Percentiles rank a stretch among this genome's conserved stretches.
Evolutionary conservation across 1,140 invertebrate genomes (phyloP).

Genomic region (Trichonephila clavata): DNA sequence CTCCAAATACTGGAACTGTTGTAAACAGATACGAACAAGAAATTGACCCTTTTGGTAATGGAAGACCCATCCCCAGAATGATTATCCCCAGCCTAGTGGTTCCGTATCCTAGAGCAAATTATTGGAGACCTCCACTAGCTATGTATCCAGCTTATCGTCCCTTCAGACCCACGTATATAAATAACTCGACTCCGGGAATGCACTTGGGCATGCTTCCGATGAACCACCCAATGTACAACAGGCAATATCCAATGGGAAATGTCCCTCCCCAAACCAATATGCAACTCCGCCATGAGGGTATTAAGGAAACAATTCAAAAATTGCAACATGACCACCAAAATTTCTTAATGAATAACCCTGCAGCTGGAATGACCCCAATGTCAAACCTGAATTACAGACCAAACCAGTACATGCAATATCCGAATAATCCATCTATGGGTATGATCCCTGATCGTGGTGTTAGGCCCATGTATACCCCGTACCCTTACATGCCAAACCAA

Average conservation of each 20-base stretch:
- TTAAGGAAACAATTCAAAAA: slow-evolving; percentile 31
- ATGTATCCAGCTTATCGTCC: neutral
- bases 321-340: slow-evolving; percentile 1
- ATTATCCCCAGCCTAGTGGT: neutral
- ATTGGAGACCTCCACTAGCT: neutral
- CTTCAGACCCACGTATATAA: neutral
- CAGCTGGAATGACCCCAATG: neutral
- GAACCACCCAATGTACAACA: neutral
- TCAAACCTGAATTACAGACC: neutral
- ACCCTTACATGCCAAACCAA: neutral
- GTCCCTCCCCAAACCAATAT: neutral
- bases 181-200: slow-evolving; percentile 2
- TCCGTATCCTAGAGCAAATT: neutral
- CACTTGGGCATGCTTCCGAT: neutral
- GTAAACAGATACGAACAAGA: neutral
- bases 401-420: neutral
- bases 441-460: neutral
- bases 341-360: neutral
- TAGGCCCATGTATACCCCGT: neutral
- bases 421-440: neutral
- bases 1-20: neutral
- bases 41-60: neutral
- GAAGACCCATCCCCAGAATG: neutral
- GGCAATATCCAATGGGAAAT: neutral
- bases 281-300: neutral